Evolutionary conservation across 2,113 vertebrate species (phyloP).

Genomic region (Tychaedon coryphoeus): DNA sequence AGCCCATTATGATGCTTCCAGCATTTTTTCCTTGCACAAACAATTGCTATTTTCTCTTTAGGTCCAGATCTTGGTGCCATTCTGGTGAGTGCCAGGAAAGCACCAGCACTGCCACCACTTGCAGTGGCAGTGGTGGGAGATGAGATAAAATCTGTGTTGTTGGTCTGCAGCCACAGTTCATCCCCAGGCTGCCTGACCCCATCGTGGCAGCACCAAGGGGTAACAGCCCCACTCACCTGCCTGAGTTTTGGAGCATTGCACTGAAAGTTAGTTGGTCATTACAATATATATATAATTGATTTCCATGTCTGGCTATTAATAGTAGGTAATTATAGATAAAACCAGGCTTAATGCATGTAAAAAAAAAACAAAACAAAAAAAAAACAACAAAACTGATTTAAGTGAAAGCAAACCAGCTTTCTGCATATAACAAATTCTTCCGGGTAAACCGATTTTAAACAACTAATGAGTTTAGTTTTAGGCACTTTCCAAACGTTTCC

Average conservation of each 20-base stretch:
- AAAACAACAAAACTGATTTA: neutral
- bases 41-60: neutral
- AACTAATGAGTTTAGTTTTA: neutral
- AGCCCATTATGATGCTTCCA: neutral
- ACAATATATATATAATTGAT: neutral
- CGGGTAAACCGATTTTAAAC: neutral
- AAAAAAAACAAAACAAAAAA: too few species aligned
- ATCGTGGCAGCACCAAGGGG: neutral
- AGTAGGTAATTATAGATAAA: neutral
- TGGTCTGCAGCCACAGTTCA: neutral
- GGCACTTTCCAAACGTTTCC: neutral
- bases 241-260: neutral
- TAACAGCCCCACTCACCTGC: neutral
- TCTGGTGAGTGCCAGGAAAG: neutral
- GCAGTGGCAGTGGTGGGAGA: rapidly evolving
- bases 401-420: neutral
- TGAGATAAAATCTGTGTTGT: rapidly evolving
- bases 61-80: neutral
- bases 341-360: neutral
- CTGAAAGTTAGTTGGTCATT: neutral
- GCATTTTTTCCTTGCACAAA: neutral
- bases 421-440: neutral
- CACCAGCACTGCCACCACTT: neutral
- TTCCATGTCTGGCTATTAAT: neutral
- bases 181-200: neutral